Evolutionary conservation across 1,140 invertebrate species (phyloP).

Genomic region (Dufourea novaeangliae): DNA sequence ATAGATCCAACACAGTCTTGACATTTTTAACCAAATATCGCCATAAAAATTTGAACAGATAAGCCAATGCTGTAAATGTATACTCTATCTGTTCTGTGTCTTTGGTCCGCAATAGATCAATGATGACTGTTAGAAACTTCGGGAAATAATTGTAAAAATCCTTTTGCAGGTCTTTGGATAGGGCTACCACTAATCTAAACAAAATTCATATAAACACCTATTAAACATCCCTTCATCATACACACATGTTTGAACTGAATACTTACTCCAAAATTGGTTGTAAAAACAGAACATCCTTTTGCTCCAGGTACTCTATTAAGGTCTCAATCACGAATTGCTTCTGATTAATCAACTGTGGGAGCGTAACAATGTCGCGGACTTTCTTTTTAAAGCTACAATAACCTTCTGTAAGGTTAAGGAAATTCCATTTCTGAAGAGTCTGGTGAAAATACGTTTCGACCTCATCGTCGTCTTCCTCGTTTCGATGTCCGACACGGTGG

Average conservation of each 20-base stretch:
- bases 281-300: conserved; percentile 87
- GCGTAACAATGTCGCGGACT: conserved; percentile 87
- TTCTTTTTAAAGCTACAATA: conserved; percentile 89
- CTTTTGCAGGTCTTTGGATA: conserved; percentile 91
- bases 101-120: conserved; percentile 88
- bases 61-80: conserved; percentile 91
- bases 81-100: conserved; percentile 92
- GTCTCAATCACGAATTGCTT: conserved; percentile 89
- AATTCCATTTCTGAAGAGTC: conserved; percentile 92
- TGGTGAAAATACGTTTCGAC: conserved; percentile 89
- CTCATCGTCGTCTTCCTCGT: conserved; percentile 86
- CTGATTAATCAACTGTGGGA: conserved; percentile 90
- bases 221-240: not conserved
- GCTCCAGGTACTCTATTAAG: conserved; percentile 87
- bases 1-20: conserved; percentile 86
- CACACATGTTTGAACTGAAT: not conserved
- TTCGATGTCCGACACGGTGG: conserved; percentile 88
- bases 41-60: conserved; percentile 94
- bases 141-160: conserved; percentile 94
- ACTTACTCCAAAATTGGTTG: conserved; percentile 87
- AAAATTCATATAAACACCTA: conserved; percentile 35
- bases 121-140: conserved; percentile 86
- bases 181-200: conserved; percentile 89
- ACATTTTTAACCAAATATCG: conserved; percentile 91
- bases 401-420: conserved; percentile 91